Evolutionary conservation across 2,113 vertebrate species (phyloP).

Genomic region (Ctenodactylus gundi): DNA sequence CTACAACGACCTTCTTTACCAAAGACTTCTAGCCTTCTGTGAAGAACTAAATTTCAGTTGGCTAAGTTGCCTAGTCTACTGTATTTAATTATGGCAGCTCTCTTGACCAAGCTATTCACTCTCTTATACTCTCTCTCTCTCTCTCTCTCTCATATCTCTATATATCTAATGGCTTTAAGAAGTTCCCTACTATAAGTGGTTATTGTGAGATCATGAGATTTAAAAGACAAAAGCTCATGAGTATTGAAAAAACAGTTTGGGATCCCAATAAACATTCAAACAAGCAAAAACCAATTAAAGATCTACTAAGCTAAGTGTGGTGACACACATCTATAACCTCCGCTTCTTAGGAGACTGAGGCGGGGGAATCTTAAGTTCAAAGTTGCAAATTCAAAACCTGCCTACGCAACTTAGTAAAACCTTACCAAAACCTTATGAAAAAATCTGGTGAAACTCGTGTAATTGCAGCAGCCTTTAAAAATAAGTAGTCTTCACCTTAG

Average conservation of each 20-base stretch:
- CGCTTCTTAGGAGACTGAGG: background rate
- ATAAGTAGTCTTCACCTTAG: background rate
- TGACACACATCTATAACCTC: background rate
- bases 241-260: background rate
- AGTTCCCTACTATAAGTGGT: background rate
- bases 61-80: background rate
- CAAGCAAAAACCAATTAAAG: no score
- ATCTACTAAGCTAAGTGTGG: background rate
- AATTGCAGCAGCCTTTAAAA: background rate
- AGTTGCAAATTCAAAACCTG: background rate
- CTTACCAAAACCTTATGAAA: no score
- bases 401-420: background rate
- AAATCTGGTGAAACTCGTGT: background rate
- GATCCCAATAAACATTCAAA: background rate
- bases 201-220: background rate
- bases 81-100: background rate
- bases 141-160: no score
- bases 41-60: background rate
- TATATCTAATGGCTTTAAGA: no score
- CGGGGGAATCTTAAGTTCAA: background rate
- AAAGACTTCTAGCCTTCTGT: background rate
- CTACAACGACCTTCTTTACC: background rate
- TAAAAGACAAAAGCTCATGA: background rate
- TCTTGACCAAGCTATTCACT: background rate
- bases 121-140: background rate